phyloP scores from a whole-genome alignment of 2,888 invertebrate genomes.

The Tubulanus polymorphus region DNA sequence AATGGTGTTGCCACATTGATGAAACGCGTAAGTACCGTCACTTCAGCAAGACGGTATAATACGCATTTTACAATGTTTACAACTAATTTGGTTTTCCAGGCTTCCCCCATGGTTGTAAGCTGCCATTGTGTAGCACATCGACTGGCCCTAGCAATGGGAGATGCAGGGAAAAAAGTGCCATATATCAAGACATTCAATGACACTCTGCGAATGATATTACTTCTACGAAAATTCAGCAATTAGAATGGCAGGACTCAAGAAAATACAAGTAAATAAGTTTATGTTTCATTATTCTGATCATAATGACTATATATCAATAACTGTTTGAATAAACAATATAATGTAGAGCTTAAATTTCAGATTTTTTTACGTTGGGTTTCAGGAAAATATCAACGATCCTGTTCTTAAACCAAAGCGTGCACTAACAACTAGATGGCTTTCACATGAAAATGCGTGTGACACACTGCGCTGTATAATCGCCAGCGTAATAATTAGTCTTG shows the following conservation, averaged over 20 bases:
- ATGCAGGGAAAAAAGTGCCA: neutral
- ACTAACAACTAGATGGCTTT: neutral
- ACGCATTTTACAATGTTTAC: no score
- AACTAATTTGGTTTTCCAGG: neutral
- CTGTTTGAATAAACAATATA: no score
- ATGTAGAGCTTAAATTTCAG: no score
- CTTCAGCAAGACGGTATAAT: no score
- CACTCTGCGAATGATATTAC: neutral
- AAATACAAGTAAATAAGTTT: no score
- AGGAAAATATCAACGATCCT: neutral
- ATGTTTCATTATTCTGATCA: no score
- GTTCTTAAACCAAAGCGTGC: neutral
- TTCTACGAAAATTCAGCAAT: conserved; percentile 1
- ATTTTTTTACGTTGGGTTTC: neutral
- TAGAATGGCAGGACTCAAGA: conserved; percentile 1
- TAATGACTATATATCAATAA: no score
- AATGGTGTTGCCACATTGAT: neutral
- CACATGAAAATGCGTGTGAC: neutral
- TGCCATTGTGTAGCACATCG: neutral
- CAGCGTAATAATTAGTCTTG: neutral
- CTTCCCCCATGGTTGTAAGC: neutral
- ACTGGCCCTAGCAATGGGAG: neutral
- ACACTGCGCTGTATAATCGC: neutral
- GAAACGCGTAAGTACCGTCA: neutral
- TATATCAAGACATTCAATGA: conserved; percentile 1